phyloP scores from a whole-genome alignment of 1,140 invertebrate species.

The Lineus longissimus region DNA sequence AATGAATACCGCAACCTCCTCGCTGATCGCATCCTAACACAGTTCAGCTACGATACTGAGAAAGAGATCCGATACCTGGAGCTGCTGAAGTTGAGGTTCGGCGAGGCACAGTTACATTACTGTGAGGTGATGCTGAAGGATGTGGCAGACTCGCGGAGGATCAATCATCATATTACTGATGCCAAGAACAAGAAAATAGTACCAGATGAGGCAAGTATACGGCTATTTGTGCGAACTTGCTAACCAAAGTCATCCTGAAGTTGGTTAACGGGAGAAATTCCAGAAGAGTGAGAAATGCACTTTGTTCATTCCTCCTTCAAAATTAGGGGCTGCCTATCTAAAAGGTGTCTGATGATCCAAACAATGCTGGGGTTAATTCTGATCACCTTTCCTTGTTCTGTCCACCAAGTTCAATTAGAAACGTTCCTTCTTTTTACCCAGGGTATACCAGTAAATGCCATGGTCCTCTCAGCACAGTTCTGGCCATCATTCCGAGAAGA shows the following conservation, averaged over 20 bases:
- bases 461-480: conserved; percentile 96
- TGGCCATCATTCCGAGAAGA: conserved; percentile 97
- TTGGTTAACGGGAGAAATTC: too few species aligned
- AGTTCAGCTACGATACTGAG: conserved; percentile 75
- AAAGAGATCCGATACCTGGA: conserved; percentile 94
- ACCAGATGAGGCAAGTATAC: neutral
- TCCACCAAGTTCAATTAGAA: too few species aligned
- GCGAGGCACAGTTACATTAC: conserved; percentile 89
- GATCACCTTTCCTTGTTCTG: too few species aligned
- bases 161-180: conserved; percentile 80
- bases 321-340: too few species aligned
- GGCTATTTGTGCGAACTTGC: neutral
- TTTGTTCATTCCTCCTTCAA: too few species aligned
- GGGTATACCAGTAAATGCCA: conserved; percentile 69
- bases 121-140: conserved; percentile 99
- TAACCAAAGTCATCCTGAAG: too few species aligned
- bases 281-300: too few species aligned
- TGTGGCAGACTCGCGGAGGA: conserved; percentile 73
- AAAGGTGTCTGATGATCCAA: neutral
- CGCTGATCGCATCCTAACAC: conserved; percentile 84
- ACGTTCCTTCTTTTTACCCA: too few species aligned
- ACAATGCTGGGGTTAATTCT: too few species aligned
- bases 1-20: conserved; percentile 94
- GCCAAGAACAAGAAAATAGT: conserved; percentile 42
- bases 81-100: conserved; percentile 88